Evolutionary conservation across 2,113 vertebrate genomes (phyloP).

Genomic region (Cnemophilus loriae): DNA sequence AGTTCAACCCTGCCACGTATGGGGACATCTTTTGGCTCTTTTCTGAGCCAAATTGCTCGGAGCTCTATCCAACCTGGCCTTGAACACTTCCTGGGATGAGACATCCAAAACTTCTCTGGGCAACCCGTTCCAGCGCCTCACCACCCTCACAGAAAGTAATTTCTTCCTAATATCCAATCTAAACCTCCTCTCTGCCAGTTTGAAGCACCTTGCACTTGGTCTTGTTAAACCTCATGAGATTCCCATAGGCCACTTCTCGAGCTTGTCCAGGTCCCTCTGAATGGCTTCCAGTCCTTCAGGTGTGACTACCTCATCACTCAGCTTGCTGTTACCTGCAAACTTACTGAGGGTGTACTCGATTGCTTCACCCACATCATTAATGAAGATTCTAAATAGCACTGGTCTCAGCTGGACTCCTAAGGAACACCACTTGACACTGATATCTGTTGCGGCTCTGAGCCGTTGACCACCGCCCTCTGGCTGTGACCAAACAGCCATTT

Average conservation of each 20-base stretch:
- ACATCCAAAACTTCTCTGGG: not conserved
- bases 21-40: not conserved
- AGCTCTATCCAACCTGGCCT: not conserved
- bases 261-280: not conserved
- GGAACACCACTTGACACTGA: not conserved
- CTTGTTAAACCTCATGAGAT: not conserved
- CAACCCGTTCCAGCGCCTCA: not conserved
- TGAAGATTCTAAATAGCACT: not conserved
- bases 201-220: not conserved
- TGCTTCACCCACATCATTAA: not conserved
- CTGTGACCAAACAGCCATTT: not conserved
- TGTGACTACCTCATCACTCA: too few species aligned
- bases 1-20: fast-evolving
- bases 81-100: not conserved
- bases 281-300: not conserved
- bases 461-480: not conserved
- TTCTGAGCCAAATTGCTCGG: not conserved
- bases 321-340: not conserved
- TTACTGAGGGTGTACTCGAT: not conserved
- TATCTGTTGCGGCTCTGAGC: fast-evolving
- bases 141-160: not conserved
- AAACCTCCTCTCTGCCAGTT: not conserved
- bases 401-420: fast-evolving
- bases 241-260: not conserved
- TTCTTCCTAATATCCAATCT: not conserved